Base-by-base conservation (phyloP, 2,113 vertebrate genomes). In the Apteryx owenii region DNA sequence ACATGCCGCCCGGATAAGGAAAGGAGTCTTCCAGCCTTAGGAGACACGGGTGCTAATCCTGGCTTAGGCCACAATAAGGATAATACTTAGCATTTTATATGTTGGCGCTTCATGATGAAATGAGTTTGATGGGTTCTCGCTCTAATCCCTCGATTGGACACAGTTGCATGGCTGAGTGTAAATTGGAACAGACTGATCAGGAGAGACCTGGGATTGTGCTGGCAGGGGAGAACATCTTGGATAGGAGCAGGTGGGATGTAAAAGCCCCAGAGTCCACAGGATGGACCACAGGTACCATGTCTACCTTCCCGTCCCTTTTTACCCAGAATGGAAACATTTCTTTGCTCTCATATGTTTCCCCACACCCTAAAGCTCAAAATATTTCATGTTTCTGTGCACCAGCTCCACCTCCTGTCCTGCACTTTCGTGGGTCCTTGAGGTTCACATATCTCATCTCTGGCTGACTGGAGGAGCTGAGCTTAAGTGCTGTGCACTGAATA, bases 1-100 rank as follows among this genome's bases (percentile, higher is more conserved):
- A 26, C 0, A 3, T 80, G n/a, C 33, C 1, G 1, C 29, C 28
- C 0, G 3, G 33, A 38, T 89, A 46, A 73, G 70, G 72, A 65
- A 62, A 18, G 36, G 38, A 12, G 18, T 81, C 65, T 46, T 29
- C n/a, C 18, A 44, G 48, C 46, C 48, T 46, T 61, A 38, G 56
- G 77, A 36, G 16, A 31, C 2, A 16, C 40, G 38, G 3, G 9
- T 91, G 58, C 53, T 85, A 73, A 84, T 91, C 73, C 64, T 83
- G 38, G 46, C 1, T 89, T 89, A 83, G 73, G 60, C 81, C 61
- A 66, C 31, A 11, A 10, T 48, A 4, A 42, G 69, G 64, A n/a
- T 61, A 46, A 64, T 13, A 6, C 13, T 88, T 65, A 36, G 53
- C 2, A 2, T 85, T 92, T 86, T 46, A 50, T 9, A 6, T 4